phyloP scores from a whole-genome alignment of 2,888 invertebrate genomes.

The Labia minor region DNA sequence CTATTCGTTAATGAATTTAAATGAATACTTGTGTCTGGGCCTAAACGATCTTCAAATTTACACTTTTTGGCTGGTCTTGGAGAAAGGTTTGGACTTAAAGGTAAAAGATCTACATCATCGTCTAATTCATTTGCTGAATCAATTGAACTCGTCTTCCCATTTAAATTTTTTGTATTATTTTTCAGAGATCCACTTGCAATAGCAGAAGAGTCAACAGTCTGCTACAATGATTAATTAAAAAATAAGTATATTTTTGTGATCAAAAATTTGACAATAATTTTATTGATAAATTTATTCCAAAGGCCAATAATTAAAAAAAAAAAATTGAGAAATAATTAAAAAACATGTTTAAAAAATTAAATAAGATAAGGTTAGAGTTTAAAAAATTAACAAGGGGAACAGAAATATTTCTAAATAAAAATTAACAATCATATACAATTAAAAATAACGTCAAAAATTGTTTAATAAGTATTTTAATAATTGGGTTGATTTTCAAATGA shows the following conservation, averaged over 20 bases:
- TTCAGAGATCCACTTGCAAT: neutral
- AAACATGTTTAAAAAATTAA: too few species aligned
- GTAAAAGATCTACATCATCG: neutral
- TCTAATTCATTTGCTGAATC: neutral
- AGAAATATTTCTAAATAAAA: too few species aligned
- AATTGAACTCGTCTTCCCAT: neutral
- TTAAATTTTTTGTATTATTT: neutral
- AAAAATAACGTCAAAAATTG: too few species aligned
- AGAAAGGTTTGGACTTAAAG: neutral
- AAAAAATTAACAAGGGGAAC: too few species aligned
- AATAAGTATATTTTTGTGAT: conserved; percentile 15
- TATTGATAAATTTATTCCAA: too few species aligned
- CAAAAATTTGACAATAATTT: too few species aligned
- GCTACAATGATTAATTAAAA: conserved; percentile 30
- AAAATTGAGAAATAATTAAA: too few species aligned
- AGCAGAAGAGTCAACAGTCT: conserved; percentile 22
- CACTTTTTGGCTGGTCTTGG: neutral
- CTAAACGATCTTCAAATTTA: neutral
- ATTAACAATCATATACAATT: too few species aligned
- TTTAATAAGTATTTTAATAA: too few species aligned
- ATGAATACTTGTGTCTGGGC: neutral
- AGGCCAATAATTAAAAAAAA: too few species aligned
- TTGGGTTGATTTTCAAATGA: too few species aligned
- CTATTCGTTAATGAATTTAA: neutral
- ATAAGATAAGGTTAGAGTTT: too few species aligned